Percentiles rank a stretch among this genome's conserved stretches.
Evolutionary conservation across 1,140 invertebrate genomes (phyloP).

Genomic region (Acromyrmex heyeri): DNA sequence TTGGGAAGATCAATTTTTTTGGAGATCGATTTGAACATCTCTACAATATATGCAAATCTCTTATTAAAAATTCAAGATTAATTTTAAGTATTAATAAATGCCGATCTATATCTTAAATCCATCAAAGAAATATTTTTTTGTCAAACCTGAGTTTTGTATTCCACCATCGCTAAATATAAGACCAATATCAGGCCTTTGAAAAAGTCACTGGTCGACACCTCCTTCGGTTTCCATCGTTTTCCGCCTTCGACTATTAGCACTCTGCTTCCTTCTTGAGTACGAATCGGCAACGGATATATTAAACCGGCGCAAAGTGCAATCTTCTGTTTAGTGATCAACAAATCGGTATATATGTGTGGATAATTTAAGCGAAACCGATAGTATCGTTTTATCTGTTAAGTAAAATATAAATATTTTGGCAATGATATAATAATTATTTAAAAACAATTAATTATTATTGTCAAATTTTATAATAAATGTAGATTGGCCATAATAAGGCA

Average conservation of each 20-base stretch:
- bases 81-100: slow-evolving; percentile 4
- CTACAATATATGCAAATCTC: neutral
- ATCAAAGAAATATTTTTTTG: neutral
- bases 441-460: neutral
- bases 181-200: slow-evolving; percentile 88
- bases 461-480: neutral
- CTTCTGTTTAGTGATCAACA: slow-evolving; percentile 86
- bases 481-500: too few relatives aligned
- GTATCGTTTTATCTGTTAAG: slow-evolving; percentile 87
- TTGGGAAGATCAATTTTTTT: too few relatives aligned
- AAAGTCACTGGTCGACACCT: slow-evolving; percentile 87
- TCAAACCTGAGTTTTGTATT: slow-evolving; percentile 88
- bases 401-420: neutral
- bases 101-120: neutral
- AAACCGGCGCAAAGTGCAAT: slow-evolving; percentile 87
- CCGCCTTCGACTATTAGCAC: slow-evolving; percentile 88
- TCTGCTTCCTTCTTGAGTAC: slow-evolving; percentile 87
- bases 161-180: slow-evolving; percentile 88
- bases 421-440: neutral
- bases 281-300: slow-evolving; percentile 87
- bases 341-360: slow-evolving; percentile 85
- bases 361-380: slow-evolving; percentile 88
- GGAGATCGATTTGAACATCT: too few relatives aligned
- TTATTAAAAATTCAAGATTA: slow-evolving; percentile 2
- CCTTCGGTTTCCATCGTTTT: slow-evolving; percentile 90